Base-by-base conservation (phyloP, 2,113 vertebrate species). In the Cyanoderma ruficeps region DNA sequence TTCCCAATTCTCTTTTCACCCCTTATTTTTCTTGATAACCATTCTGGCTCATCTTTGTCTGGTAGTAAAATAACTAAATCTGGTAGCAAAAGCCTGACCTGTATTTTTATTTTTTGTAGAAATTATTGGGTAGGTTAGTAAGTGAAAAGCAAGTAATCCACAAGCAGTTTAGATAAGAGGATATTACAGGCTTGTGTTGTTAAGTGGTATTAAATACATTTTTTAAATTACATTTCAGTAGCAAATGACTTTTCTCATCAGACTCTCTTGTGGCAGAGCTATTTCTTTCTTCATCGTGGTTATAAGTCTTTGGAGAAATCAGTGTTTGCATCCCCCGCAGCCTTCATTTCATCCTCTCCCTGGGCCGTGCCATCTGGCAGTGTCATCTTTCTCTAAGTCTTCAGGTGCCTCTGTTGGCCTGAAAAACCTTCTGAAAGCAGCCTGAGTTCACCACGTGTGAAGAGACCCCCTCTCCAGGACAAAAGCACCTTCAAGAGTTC, bases 1-100 rank as follows among this genome's bases (percentile, higher is more conserved):
- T 98, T 98, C 93, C 96, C 96, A 96, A 95, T 98, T 97, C 94
- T 98, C 94, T 95, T 95, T 93, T 47, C 14, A 76, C 70, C 83
- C 83, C 74, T 94, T 97, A 92, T 93, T 95, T 98, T 96, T 97
- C 96, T 97, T 96, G 93, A 97, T 95, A 85, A 92, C 93, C 87
- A 50, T 93, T 95, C 91, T 96, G 76, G 94, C 96, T 97, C 88
- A 88, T 85, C 90, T 97, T 93, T 64, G 94, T 95, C 55, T 80
- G 64, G 78, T 76, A 78, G 93, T 82, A 70, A 94, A 97, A 97
- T 93, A 96, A 91, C 93, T 86, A 96, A 84, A 95, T 97, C 96
- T 97, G 97, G 97, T 97, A 97, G 87, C 67, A 82, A 96, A 93
- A 88, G 49, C 53, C 85, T 57, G 12, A 75, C 91, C 96, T 95